Evolutionary conservation across 2,113 vertebrate genomes (phyloP), one percentile per base, ranked within the genome.

Genomic region (Paralichthys olivaceus): DNA sequence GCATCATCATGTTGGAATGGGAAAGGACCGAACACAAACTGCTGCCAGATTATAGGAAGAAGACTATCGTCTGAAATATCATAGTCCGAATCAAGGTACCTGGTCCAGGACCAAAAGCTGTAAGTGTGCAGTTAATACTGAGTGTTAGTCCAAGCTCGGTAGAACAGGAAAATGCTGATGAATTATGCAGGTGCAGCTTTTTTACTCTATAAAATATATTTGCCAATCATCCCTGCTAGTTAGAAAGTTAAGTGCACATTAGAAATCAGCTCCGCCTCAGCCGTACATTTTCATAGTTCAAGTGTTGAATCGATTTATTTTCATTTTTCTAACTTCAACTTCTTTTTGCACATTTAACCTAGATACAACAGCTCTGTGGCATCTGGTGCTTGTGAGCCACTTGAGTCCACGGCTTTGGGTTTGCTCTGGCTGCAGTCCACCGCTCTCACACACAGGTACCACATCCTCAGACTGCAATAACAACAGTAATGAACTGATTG

Each of bases 401-500:
- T 55, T 69, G 28, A 69, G 15, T 55, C 56, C 55, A 2, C 15
- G 54, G 68, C 64, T 47, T 19, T 73, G 15, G 17, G 49, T 59
- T 43, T 15, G 58, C 63, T 40, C 13, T 3, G 4, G 58, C 55
- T 70, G n/a, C 63, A 25, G 54, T 65, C 56, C 37, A 4, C 32
- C 45, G 37, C 43, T 13, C 71, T 57, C 59, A 13, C 72, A 67
- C 45, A 9, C 70, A 79, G 82, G 59, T 56, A 68, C 69, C 57
- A 22, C 68, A 61, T 75, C 77, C 71, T 47, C 40, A 2, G 6
- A 81, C 87, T 47, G 65, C 83, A 81, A 83, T 67, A 84, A 83
- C 72, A 70, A 22, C 69, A 20, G 70, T 73, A 91, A 88, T 86
- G 80, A 91, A 87, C 81, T 68, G 75, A 81, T 75, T 73, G 80